Base-by-base conservation (phyloP, 2,888 invertebrate species). In the Diarsia dahlii region DNA sequence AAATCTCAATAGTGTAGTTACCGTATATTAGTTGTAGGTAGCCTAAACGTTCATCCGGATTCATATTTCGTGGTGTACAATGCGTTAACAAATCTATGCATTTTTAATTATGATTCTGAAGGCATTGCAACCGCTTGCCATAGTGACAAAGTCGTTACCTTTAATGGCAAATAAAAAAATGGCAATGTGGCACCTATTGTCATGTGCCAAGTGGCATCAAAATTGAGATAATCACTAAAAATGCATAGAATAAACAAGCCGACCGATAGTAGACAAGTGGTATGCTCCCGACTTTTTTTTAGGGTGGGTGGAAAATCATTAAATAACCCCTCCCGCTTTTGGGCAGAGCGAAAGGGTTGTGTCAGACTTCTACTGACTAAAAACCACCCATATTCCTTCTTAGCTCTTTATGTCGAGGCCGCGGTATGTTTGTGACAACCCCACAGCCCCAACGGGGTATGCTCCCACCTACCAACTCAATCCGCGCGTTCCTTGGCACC, bases 61-160 rank as follows among this genome's bases (percentile, higher is more conserved):
- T 77, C 64, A 64, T 34, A 15, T 71, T 64, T 78, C 64, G 63
- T 20, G 63, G 54, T 64, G 79, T 71, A n/a, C n/a, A 39, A 52
- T 20, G 71, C 45, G 5, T 34, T 23, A 15, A 20, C 5, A 45
- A 58, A 64, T 71, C 50, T 64, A 64, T 64, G 39, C n/a, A 46
- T 78, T 71, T 71, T 3, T n/a, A 8, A 63, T 45, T 45, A 13
- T 8, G n/a, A n/a, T 46, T 45, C 45, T 0, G 8, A 45, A 13
- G 1, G n/a, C 45, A 8, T 45, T 63, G 39, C 39, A 12, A 39
- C 34, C 18, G 60, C 28, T 58, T 1, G 15, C 58, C 3, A 15
- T 58, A 58, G 15, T 8, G 28, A 15, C 56, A 56, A 28, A 23
- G 6, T 56, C 54, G 54, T 23, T 23, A 23, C 13, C 23, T 39